Base-by-base conservation (phyloP, 2,888 invertebrate species). In the Mystacides longicornis region DNA sequence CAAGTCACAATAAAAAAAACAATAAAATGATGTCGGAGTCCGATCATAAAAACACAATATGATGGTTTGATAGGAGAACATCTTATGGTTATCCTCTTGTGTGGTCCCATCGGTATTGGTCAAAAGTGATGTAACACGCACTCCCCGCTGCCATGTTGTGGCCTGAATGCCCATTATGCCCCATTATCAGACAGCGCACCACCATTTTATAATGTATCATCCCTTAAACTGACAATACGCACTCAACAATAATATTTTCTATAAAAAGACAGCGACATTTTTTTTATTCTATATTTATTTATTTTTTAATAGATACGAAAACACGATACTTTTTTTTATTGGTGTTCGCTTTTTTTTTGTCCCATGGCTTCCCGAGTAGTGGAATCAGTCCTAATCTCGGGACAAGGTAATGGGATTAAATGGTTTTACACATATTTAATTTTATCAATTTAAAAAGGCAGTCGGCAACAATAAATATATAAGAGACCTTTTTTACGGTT, bases 51-150 rank as follows among this genome's bases (percentile, higher is more conserved):
- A n/a, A n/a, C n/a, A n/a, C n/a, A n/a, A n/a, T n/a, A n/a, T n/a
- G n/a, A n/a, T n/a, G n/a, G n/a, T n/a, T n/a, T n/a, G n/a, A n/a
- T n/a, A n/a, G n/a, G n/a, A n/a, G n/a, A n/a, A n/a, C n/a, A n/a
- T n/a, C n/a, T n/a, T n/a, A n/a, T n/a, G n/a, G n/a, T n/a, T 3
- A 16, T 37, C 37, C 37, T 37, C 7, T 20, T 47, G 47, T 7
- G 48, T 48, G 48, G 48, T 48, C 48, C 43, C 1, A 16, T 48
- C 48, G 48, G 48, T 48, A 27, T 23, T 48, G 9, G 48, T 48
- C 48, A 48, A 48, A 48, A 23, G 27, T 48, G 18, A 23, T n/a
- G 18, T 48, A 11, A 23, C 19, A 23, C 4, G 27, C 23, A n/a
- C 48, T 16, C 19, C 48, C 23, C 23, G 48, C 48, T 48, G 48